phyloP scores from a whole-genome alignment of 2,113 vertebrate genomes.

The Hylia prasina region DNA sequence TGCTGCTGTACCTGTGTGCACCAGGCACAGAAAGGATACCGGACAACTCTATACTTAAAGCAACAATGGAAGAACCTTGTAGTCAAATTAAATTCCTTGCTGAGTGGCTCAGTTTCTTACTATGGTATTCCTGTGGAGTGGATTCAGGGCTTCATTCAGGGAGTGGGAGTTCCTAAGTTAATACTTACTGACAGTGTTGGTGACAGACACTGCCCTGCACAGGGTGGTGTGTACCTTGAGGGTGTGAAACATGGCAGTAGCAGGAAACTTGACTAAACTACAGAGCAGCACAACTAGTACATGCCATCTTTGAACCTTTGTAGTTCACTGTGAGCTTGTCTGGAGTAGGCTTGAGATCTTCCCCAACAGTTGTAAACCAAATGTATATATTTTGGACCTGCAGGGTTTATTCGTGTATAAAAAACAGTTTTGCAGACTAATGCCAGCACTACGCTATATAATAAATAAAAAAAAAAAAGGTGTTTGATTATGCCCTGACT shows the following conservation, averaged over 20 bases:
- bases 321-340: background rate
- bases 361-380: background rate
- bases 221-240: background rate
- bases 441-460: background rate
- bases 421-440: background rate
- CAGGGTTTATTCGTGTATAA: background rate
- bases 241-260: background rate
- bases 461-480: background rate
- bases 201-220: background rate
- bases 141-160: background rate
- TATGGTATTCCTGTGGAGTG: background rate
- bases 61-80: background rate
- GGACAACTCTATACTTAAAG: background rate
- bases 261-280: background rate
- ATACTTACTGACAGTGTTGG: background rate
- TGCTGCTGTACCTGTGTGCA: background rate
- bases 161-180: background rate
- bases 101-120: background rate
- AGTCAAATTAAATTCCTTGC: background rate
- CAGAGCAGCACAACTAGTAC: background rate
- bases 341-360: background rate
- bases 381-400: background rate
- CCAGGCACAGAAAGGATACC: background rate
- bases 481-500: background rate
- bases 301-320: background rate